Percentiles rank a stretch among this genome's conserved stretches.
phyloP scores from a whole-genome alignment of 2,113 vertebrate genomes.

The Coptodon rendalli region DNA sequence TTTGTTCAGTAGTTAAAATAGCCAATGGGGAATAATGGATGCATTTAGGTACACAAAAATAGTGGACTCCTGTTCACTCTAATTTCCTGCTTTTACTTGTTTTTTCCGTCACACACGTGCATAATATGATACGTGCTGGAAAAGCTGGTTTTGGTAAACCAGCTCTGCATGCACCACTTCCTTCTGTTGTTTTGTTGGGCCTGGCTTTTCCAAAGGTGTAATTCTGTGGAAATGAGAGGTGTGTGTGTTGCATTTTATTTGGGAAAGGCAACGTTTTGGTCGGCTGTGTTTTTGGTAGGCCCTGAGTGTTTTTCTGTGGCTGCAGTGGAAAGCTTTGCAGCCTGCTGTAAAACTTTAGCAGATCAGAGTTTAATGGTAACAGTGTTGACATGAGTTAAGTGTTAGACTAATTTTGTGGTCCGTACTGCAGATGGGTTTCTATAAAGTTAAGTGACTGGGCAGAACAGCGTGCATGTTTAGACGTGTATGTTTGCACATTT shows the following conservation, averaged over 20 bases:
- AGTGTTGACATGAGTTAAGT: conserved; percentile 27
- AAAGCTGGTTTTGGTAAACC: neutral
- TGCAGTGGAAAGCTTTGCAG: neutral
- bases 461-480: neutral
- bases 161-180: neutral
- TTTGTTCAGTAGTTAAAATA: neutral
- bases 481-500: neutral
- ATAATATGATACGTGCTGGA: neutral
- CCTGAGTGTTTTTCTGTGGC: conserved; percentile 20
- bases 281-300: conserved; percentile 2
- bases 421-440: neutral
- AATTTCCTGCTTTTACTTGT: neutral
- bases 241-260: conserved; percentile 38
- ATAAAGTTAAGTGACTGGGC: neutral
- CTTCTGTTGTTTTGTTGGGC: neutral
- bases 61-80: neutral
- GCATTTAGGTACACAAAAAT: neutral
- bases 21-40: neutral
- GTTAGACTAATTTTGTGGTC: conserved; percentile 21
- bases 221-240: conserved; percentile 25
- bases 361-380: neutral
- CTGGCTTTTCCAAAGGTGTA: conserved; percentile 24
- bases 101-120: neutral
- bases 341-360: conserved; percentile 11
- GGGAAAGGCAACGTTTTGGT: conserved; percentile 10